Conservation (phyloP, 1,140 invertebrate genomes). For the Archivesica marissinica region DNA sequence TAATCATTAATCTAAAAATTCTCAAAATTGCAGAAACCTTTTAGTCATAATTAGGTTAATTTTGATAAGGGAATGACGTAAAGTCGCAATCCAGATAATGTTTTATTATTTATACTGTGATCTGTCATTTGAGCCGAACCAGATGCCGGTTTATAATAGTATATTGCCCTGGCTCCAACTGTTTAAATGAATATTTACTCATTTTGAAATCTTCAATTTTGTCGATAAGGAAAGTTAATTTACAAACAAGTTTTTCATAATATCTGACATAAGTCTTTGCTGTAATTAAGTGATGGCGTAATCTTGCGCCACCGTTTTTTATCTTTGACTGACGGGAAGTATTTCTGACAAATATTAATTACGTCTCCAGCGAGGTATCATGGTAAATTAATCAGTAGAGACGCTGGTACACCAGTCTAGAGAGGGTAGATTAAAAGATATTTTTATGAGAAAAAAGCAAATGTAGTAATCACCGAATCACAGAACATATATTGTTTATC, state of each 20-base stretch:
- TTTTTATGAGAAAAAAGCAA: slow-evolving; percentile 19
- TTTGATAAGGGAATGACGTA: slow-evolving; percentile 63
- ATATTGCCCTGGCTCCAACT: slow-evolving; percentile 37
- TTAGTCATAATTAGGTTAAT: slow-evolving; percentile 66
- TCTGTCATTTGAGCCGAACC: slow-evolving; percentile 57
- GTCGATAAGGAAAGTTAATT: slow-evolving; percentile 63
- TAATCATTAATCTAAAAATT: slow-evolving; percentile 61
- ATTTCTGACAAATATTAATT: slow-evolving; percentile 63
- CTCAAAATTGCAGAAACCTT: slow-evolving; percentile 63
- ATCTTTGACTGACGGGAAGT: slow-evolving; percentile 27
- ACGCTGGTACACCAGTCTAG: slow-evolving; percentile 26
- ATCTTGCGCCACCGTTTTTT: slow-evolving; percentile 35
- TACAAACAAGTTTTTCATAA: slow-evolving; percentile 64
- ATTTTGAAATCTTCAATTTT: slow-evolving; percentile 61
- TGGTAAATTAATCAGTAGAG: slow-evolving; percentile 44
- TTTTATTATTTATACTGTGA: slow-evolving; percentile 57
- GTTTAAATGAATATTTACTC: slow-evolving; percentile 67
- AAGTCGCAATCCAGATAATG: slow-evolving; percentile 61
- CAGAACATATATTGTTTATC: slow-evolving; percentile 47
- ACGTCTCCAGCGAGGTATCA: slow-evolving; percentile 39
- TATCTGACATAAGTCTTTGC: slow-evolving; percentile 57
- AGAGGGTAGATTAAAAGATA: slow-evolving; percentile 33
- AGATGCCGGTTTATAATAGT: slow-evolving; percentile 56
- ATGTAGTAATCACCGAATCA: slow-evolving; percentile 38
- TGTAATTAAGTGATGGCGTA: slow-evolving; percentile 58